These are phyloP conservation scores for Microctonus brassicae DNA, from an alignment of 2,888 invertebrate genomes.

Conservation along the genomic window DNA sequence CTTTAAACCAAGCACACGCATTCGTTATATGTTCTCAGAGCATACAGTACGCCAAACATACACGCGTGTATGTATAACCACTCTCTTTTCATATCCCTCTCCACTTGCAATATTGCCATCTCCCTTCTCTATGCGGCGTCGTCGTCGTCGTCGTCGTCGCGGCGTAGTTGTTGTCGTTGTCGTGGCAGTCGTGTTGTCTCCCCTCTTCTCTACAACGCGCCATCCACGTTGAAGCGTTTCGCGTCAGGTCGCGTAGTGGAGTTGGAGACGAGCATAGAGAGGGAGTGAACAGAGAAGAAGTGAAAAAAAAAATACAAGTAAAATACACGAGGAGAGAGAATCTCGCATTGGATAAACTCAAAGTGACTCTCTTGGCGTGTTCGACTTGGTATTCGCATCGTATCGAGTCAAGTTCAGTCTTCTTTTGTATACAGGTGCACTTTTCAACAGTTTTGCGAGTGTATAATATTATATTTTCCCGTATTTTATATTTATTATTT, in stretches of 20 bases:
- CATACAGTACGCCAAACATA: not conserved
- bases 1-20: conserved; percentile 15
- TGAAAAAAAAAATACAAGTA: not conserved
- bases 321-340: conserved; percentile 26
- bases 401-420: conserved; percentile 35
- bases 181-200: conserved; percentile 12
- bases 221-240: conserved; percentile 10
- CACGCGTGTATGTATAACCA: not conserved
- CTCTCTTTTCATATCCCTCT: conserved; percentile 11
- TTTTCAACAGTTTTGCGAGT: too few relatives aligned
- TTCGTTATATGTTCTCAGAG: conserved; percentile 10
- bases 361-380: conserved; percentile 41
- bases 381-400: conserved; percentile 33
- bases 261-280: conserved; percentile 19
- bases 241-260: conserved; percentile 15
- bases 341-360: conserved; percentile 32
- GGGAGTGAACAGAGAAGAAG: conserved; percentile 3
- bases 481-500: too few relatives aligned
- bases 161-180: not conserved
- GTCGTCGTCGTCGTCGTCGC: not conserved
- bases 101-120: not conserved
- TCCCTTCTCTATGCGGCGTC: not conserved
- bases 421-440: conserved; percentile 15
- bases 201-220: conserved; percentile 7
- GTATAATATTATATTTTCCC: not conserved